Evolutionary conservation across 2,113 vertebrate species (phyloP).

Genomic region (Podarcis cretensis): DNA sequence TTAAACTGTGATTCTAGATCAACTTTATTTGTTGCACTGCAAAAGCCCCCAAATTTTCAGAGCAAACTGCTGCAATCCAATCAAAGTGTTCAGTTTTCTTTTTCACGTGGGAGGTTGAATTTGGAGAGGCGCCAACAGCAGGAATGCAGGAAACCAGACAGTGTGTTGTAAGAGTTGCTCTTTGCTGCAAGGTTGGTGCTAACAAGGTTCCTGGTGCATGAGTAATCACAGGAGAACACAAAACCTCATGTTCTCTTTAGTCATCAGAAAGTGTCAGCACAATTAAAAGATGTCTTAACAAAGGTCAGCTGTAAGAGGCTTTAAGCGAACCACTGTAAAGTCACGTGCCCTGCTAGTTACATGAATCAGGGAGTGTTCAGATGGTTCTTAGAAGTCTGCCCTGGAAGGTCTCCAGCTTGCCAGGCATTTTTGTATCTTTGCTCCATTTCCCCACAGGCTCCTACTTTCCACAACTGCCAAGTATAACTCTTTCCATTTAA

Average conservation of each 20-base stretch:
- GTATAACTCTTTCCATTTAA: not conserved
- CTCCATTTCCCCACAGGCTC: not conserved
- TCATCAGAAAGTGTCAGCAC: slow-evolving; percentile 26
- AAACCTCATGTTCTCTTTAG: slow-evolving; percentile 10
- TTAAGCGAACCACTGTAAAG: not conserved
- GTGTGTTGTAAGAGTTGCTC: slow-evolving; percentile 34
- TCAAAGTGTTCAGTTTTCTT: slow-evolving; percentile 6
- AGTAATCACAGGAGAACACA: slow-evolving; percentile 8
- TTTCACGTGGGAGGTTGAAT: not conserved
- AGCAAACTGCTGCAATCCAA: slow-evolving; percentile 12
- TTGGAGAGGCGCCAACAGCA: slow-evolving; percentile 31
- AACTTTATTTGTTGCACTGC: not conserved
- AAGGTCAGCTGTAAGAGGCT: not conserved
- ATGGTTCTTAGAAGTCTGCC: not conserved
- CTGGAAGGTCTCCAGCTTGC: not conserved
- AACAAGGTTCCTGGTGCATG: slow-evolving; percentile 6
- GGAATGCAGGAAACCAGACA: slow-evolving; percentile 46
- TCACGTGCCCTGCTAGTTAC: not conserved
- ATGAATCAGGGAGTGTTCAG: not conserved
- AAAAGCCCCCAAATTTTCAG: slow-evolving; percentile 15
- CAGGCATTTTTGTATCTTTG: not conserved
- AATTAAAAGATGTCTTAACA: not conserved
- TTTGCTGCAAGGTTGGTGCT: slow-evolving; percentile 24
- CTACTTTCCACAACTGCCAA: not conserved
- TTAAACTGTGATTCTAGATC: slow-evolving; percentile 2